Evolutionary conservation across 2,797 vertebrate genomes (phyloP), one percentile per base, ranked within the genome.

Genomic region (Australoheros facetus): DNA sequence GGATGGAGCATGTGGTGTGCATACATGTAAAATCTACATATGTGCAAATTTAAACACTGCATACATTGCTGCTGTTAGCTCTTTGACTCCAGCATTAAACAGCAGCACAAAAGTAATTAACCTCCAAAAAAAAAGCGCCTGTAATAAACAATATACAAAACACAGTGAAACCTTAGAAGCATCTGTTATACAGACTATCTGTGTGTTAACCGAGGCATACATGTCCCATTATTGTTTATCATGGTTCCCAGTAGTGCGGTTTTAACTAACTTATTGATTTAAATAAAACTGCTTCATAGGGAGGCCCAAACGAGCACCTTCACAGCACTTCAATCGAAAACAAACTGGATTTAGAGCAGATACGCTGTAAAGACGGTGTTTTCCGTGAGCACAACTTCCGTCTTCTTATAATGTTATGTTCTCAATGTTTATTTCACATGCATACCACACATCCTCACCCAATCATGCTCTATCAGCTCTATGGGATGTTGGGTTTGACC

Each of bases 401-500:
- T n/a, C 21, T 4, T 72, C 57, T 62, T 69, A 83, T 72, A 78
- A 88, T 72, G 71, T 78, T 73, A 30, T 39, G 58, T 64, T 90
- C 59, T 56, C 75, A 60, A 48, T 64, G 62, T 87, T 88, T 82
- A 77, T 83, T 91, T 88, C 85, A 84, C 86, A 88, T 77, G 76
- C 55, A 78, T 88, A 79, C 80, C 85, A 87, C 87, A 91, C 83
- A 86, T 86, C 80, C 88, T 89, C 57, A 75, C 83, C 78, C 84
- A 81, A 91, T 89, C 85, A 91, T 92, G 83, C 84, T 80, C 84
- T 76, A 89, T 90, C 90, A 92, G 81, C 87, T 88, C 79, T 87
- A 79, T 79, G 88, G 85, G 90, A 91, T 93, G 91, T 90, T 84
- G 86, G 86, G 56, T 91, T 83, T 87, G 85, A 94, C 93, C 93